phyloP scores from a whole-genome alignment of 2,113 vertebrate genomes.

The Limnothrissa miodon region DNA sequence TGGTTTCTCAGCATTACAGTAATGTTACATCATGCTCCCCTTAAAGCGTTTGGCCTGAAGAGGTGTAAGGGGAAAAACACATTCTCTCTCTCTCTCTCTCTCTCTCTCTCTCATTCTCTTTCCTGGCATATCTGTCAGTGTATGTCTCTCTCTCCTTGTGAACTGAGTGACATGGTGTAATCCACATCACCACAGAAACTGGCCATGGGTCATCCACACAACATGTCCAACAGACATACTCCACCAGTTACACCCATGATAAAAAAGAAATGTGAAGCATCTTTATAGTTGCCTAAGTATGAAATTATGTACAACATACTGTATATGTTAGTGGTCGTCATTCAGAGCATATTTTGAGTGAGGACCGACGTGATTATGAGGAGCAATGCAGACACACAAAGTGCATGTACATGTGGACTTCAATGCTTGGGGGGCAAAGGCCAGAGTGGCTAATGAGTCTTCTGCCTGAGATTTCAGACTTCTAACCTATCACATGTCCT shows the following conservation, averaged over 20 bases:
- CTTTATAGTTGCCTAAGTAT: neutral
- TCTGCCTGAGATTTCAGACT: neutral
- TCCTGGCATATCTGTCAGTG: constrained; percentile 27
- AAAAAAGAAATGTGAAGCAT: neutral
- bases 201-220: neutral
- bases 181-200: neutral
- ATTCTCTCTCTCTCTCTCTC: constrained; percentile 13
- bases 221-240: neutral
- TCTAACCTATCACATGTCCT: neutral
- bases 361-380: neutral
- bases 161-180: neutral
- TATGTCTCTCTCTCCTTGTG: neutral
- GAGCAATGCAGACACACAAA: neutral
- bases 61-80: constrained; percentile 3
- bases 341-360: neutral
- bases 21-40: constrained; percentile 13
- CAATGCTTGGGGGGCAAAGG: no score
- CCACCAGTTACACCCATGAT: neutral
- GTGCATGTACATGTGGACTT: no score
- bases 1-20: constrained; percentile 9
- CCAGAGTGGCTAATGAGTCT: neutral
- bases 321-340: neutral
- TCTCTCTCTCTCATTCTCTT: constrained; percentile 25
- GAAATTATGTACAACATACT: neutral
- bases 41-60: constrained; percentile 12